Conservation (phyloP, 2,113 vertebrate genomes). For the Elachura formosa region DNA sequence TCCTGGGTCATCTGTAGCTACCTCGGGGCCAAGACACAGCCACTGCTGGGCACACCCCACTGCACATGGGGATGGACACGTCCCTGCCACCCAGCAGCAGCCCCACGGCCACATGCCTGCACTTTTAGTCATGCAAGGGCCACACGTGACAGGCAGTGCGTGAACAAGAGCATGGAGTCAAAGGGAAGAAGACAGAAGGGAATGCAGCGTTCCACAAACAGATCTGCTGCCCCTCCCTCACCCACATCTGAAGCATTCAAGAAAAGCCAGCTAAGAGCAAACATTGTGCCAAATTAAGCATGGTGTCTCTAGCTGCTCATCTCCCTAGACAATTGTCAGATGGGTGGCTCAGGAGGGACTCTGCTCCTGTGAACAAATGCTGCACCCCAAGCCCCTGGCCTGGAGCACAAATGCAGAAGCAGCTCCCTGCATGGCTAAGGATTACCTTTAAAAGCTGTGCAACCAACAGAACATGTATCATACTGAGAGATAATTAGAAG, state of each 20-base stretch:
- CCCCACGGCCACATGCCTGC: background rate
- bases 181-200: background rate
- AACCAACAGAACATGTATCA: background rate
- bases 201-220: background rate
- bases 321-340: background rate
- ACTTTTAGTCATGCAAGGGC: background rate
- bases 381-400: fast-evolving
- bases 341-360: background rate
- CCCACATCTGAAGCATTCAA: background rate
- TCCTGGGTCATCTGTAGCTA: background rate
- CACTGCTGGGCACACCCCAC: background rate
- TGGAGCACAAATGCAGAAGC: fast-evolving
- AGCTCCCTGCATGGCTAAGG: background rate
- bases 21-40: background rate
- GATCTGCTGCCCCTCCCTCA: background rate
- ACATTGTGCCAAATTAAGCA: background rate
- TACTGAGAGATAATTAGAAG: background rate
- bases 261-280: background rate
- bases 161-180: background rate
- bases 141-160: fast-evolving
- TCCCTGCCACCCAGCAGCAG: background rate
- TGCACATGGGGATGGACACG: background rate
- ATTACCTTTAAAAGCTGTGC: background rate
- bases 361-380: background rate
- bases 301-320: background rate